Evolutionary conservation across 2,113 vertebrate genomes (phyloP).

Genomic region (Datnioides undecimradiatus): DNA sequence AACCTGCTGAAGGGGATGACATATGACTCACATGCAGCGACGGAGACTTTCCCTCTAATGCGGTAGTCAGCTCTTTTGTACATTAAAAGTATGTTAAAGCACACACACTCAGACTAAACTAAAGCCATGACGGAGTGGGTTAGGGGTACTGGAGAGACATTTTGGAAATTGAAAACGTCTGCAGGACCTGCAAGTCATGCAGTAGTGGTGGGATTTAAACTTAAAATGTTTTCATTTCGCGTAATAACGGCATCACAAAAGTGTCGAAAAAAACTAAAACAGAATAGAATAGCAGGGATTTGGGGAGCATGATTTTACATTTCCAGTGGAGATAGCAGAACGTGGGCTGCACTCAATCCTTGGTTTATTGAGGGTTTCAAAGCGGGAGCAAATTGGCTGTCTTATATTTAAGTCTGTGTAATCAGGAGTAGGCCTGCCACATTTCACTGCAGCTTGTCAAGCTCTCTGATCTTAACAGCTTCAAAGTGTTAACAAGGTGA

Average conservation of each 20-base stretch:
- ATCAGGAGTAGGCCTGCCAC: conserved; percentile 70
- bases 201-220: not conserved
- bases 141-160: not conserved
- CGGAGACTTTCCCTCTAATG: conserved; percentile 23
- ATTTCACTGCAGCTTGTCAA: conserved; percentile 74
- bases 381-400: conserved; percentile 74
- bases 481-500: conserved; percentile 81
- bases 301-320: conserved; percentile 8
- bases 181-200: not conserved
- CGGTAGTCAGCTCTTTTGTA: conserved; percentile 56
- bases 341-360: conserved; percentile 30
- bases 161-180: not conserved
- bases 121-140: not conserved
- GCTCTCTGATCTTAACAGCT: conserved; percentile 79
- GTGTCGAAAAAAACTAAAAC: not conserved
- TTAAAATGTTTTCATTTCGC: not conserved
- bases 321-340: conserved; percentile 44
- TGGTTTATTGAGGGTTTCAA: conserved; percentile 69
- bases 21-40: conserved; percentile 53
- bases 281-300: conserved; percentile 20
- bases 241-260: not conserved
- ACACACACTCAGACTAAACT: not conserved
- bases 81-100: conserved; percentile 9
- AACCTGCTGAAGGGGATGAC: conserved; percentile 47
- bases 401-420: conserved; percentile 80